phyloP scores from a whole-genome alignment of 2,888 invertebrate genomes.

The Epirrhoe tristata region DNA sequence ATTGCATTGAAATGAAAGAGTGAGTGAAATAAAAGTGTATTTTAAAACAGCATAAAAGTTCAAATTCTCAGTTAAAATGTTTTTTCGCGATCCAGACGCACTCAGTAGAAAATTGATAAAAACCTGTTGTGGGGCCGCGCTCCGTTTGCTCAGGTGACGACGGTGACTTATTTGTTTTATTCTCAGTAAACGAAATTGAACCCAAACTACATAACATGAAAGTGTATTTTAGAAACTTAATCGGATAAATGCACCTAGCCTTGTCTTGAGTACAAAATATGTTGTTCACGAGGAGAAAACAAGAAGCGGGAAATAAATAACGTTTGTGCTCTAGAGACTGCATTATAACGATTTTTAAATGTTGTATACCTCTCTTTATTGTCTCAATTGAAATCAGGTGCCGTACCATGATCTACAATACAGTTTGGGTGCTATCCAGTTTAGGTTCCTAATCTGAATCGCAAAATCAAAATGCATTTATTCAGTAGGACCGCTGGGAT shows the following conservation, averaged over 20 bases:
- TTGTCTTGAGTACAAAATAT: conserved; percentile 72
- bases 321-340: conserved; percentile 53
- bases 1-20: conserved; percentile 24
- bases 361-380: conserved; percentile 41
- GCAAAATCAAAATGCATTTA: no score
- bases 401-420: no score
- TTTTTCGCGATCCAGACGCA: conserved; percentile 79
- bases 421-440: no score
- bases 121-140: conserved; percentile 76
- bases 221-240: conserved; percentile 51
- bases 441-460: no score
- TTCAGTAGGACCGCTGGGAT: no score
- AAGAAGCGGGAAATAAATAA: conserved; percentile 65
- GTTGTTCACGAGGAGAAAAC: conserved; percentile 68
- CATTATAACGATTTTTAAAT: conserved; percentile 62
- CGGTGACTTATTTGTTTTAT: conserved; percentile 69
- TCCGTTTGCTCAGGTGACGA: conserved; percentile 77
- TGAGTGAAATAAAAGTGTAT: conserved; percentile 45
- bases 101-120: conserved; percentile 83
- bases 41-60: conserved; percentile 60
- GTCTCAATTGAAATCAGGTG: not conserved
- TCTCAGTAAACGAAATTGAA: conserved; percentile 49
- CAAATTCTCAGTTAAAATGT: conserved; percentile 69
- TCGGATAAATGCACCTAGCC: conserved; percentile 73
- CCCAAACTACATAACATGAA: conserved; percentile 46